Base-by-base conservation (phyloP, 2,797 vertebrate species). In the Siniperca obscura region DNA sequence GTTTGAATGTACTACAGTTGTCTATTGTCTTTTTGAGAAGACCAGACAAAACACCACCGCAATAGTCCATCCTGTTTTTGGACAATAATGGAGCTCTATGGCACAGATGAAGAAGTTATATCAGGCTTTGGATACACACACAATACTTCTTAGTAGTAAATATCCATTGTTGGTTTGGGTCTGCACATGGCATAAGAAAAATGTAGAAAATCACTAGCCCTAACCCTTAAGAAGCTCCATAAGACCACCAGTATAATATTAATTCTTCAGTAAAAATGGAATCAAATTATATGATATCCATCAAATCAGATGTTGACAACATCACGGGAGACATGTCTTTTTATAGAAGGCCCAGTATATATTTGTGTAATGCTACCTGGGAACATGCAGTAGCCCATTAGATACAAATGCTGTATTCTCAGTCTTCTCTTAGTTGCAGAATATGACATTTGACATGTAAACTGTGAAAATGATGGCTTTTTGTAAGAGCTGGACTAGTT, bases 361-460 rank as follows among this genome's bases (percentile, higher is more conserved):
- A 9, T 44, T 42, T 44, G n/a, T 30, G 17, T 44, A 21, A 9
- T 40, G 42, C 42, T 50, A 22, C n/a, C n/a, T 44, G 40, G 38
- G 2, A 50, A 38, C 36, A 3, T 14, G 14, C n/a, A 56, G 13
- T 12, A 19, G n/a, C n/a, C 22, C 34, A 34, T 16, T 14, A 16
- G 11, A 68, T 0, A 12, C 46, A 36, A 38, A 36, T 36, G 0
- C 6, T 9, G 19, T 50, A 50, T 50, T 48, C 5, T 48, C 16
- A 62, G 4, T 36, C 30, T 30, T 30, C 30, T 30, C 11, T 34
- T 50, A 12, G 21, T 36, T 44, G 21, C n/a, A 36, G n/a, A 22
- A 55, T 36, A 27, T 80, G 48, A 34, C 48, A 25, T 82, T 34
- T 30, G 17, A 66, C 22, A 42, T 44, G 19, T 44, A n/a, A 62